phyloP scores from a whole-genome alignment of 2,888 invertebrate genomes.

The Amiota minor region DNA sequence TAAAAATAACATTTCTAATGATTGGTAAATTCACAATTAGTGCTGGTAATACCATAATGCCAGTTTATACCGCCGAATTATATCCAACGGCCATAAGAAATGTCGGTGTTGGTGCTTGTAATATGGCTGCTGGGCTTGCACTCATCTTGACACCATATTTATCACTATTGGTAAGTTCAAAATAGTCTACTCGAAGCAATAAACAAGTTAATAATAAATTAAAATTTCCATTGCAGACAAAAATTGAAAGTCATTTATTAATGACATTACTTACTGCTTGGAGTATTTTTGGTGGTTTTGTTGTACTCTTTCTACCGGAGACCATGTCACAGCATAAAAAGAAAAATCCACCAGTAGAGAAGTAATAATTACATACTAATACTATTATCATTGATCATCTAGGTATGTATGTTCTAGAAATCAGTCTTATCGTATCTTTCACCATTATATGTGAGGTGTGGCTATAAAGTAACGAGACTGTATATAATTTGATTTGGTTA shows the following conservation, averaged over 20 bases:
- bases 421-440: background rate
- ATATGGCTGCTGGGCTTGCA: constrained; percentile 84
- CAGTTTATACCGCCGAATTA: constrained; percentile 82
- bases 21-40: constrained; percentile 86
- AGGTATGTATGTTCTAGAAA: background rate
- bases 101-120: constrained; percentile 83
- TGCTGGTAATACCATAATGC: constrained; percentile 85
- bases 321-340: constrained; percentile 70
- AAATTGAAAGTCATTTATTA: constrained; percentile 80
- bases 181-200: background rate
- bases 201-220: background rate
- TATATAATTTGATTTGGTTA: no score
- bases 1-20: constrained; percentile 84
- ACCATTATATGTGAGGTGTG: background rate
- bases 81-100: constrained; percentile 83
- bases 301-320: constrained; percentile 84
- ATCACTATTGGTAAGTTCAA: constrained; percentile 78
- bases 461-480: background rate
- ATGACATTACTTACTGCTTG: constrained; percentile 82
- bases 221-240: constrained; percentile 75
- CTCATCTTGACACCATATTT: constrained; percentile 84
- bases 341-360: constrained; percentile 51
- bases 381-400: no score
- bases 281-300: constrained; percentile 81
- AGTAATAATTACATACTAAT: constrained; percentile 43